Evolutionary conservation across 2,113 vertebrate genomes (phyloP), one percentile per base, ranked within the genome.

Genomic region (Leucosticte australis): DNA sequence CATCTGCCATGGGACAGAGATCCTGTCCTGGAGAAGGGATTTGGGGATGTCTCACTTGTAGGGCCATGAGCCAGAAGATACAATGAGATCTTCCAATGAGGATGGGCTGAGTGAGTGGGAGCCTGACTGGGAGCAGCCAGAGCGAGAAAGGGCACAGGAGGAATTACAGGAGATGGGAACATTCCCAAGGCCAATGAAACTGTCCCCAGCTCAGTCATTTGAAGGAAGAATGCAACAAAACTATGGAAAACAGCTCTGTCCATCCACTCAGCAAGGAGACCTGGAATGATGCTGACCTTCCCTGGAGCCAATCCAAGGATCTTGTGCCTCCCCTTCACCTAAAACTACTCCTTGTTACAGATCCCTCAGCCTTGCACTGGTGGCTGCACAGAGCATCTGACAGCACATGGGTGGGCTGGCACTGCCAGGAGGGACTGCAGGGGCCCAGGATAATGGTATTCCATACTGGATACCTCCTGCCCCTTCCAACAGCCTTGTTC

Each of bases 131-230:
- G 47, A 83, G 80, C 62, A 80, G 46, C 62, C 28, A 7, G 0
- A 0, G 49, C 15, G 44, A 18, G n/a, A 62, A 46, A 55, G 0
- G 0, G 39, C 73, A 13, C 24, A 3, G 50, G 42, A 5, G 21
- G 8, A 6, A 8, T 1, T 52, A 65, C 37, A 44, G 79, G 80
- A 78, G 71, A 39, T 52, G 37, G 46, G 55, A 35, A 53, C 5
- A 4, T 33, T 69, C 55, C 62, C 73, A 31, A 12, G 50, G 30
- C 84, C 44, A 64, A 9, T 16, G 46, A 10, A 50, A 46, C 39
- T 21, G 26, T 12, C n/a, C 56, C 44, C 30, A 57, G 0, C 3
- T 17, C 5, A 12, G 24, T 6, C 6, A 42, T 15, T 28, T n/a
- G 47, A 67, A 74, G 33, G 73, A 31, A 79, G n/a, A 69, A 84